phyloP scores from a whole-genome alignment of 2,113 vertebrate genomes.

The Ceuthmochares aereus region DNA sequence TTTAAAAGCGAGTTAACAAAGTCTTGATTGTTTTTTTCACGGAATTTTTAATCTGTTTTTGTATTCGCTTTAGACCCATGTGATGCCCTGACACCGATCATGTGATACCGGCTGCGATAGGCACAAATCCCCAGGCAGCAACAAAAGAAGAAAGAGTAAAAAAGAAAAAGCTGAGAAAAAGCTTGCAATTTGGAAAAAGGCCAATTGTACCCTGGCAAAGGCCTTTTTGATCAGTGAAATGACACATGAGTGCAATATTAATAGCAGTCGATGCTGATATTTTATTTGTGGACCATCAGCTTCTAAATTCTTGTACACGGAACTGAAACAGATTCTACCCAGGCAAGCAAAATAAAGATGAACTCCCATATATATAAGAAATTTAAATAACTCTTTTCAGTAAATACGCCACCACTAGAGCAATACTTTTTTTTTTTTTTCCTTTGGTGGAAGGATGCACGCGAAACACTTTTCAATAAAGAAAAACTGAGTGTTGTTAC shows the following conservation, averaged over 20 bases:
- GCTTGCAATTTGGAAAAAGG: slow-evolving; percentile 83
- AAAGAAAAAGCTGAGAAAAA: slow-evolving; percentile 84
- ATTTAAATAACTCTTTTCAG: slow-evolving; percentile 61
- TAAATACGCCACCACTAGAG: neutral
- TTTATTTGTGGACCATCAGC: slow-evolving; percentile 67
- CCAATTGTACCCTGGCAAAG: slow-evolving; percentile 77
- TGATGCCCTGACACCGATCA: slow-evolving; percentile 82
- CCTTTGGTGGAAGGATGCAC: slow-evolving; percentile 51
- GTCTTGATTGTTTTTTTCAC: slow-evolving; percentile 78
- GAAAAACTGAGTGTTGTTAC: slow-evolving; percentile 25
- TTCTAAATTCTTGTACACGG: slow-evolving; percentile 68
- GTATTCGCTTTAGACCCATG: slow-evolving; percentile 80
- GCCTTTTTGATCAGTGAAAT: slow-evolving; percentile 82
- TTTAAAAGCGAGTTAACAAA: slow-evolving; percentile 69
- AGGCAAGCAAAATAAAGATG: slow-evolving; percentile 60
- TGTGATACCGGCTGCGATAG: slow-evolving; percentile 81
- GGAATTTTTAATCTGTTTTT: slow-evolving; percentile 79
- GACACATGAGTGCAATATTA: slow-evolving; percentile 90
- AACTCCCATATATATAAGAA: slow-evolving; percentile 37
- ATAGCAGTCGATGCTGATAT: slow-evolving; percentile 81
- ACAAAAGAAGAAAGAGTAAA: slow-evolving; percentile 84
- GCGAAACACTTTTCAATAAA: slow-evolving; percentile 8
- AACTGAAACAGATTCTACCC: slow-evolving; percentile 55
- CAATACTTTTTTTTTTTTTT: slow-evolving; percentile 39
- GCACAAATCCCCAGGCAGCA: slow-evolving; percentile 83